A percentile compares a stretch with the other conserved stretches of the same genome.
Conservation (phyloP, 2,797 vertebrate genomes). For the Etheostoma nigrum region DNA sequence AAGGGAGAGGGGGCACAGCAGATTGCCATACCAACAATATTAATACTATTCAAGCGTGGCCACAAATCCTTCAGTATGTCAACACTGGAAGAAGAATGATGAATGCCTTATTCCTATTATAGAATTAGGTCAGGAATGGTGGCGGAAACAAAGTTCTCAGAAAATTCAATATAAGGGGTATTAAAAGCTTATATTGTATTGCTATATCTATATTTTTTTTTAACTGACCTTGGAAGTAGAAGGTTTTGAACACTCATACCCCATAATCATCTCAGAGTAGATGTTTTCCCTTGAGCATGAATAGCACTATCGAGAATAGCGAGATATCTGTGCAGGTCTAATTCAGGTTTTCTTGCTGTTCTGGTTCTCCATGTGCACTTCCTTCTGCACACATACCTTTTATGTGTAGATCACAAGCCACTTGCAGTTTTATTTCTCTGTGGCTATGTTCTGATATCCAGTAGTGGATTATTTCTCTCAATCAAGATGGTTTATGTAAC, state of each 20-base stretch:
- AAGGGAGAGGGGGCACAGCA: conserved; percentile 48
- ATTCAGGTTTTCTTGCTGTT: conserved; percentile 36
- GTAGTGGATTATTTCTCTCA: conserved; percentile 81
- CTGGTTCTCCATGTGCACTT: conserved; percentile 21
- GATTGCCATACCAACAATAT: conserved; percentile 38
- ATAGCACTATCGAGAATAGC: not conserved
- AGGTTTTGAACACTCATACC: conserved; percentile 1
- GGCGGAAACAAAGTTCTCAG: conserved; percentile 29
- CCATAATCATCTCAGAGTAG: conserved; percentile 11
- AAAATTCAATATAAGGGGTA: conserved; percentile 19
- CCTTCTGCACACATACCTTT: conserved; percentile 23
- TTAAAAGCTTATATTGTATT: conserved; percentile 21
- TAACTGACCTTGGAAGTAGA: not conserved
- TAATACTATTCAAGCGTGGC: conserved; percentile 55
- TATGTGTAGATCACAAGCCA: conserved; percentile 59
- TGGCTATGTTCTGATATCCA: conserved; percentile 73
- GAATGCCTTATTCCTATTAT: conserved; percentile 34
- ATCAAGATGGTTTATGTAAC: conserved; percentile 82
- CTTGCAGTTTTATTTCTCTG: conserved; percentile 64
- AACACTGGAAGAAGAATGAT: conserved; percentile 45
- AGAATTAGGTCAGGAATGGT: conserved; percentile 34
- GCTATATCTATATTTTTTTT: not conserved
- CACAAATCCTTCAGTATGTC: conserved; percentile 63
- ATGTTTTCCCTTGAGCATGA: conserved; percentile 19
- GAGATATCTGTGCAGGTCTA: conserved; percentile 33